These are phyloP conservation scores for Pocota personata DNA, from an alignment of 2,888 invertebrate species.

Conservation along the genomic window DNA sequence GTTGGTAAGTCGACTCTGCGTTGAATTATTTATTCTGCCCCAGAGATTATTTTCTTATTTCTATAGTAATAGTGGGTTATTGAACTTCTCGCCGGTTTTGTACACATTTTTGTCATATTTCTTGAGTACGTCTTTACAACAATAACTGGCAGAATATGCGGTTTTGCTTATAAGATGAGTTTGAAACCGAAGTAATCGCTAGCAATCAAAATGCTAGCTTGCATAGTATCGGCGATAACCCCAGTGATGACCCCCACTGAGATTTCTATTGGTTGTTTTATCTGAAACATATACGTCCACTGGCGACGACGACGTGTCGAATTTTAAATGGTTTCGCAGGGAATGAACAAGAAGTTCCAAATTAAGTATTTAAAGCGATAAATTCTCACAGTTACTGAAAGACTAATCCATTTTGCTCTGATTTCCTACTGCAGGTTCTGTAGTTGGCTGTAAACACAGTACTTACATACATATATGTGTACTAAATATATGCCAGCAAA, in stretches of 20 bases:
- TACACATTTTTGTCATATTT: not conserved
- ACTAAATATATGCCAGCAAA: too few relatives aligned
- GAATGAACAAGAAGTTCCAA: not conserved
- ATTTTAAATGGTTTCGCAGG: not conserved
- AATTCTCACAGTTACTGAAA: too few relatives aligned
- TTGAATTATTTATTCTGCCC: conserved; percentile 13
- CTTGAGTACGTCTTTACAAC: not conserved
- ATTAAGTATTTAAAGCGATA: too few relatives aligned
- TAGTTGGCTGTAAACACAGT: too few relatives aligned
- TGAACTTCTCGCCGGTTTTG: conserved; percentile 45
- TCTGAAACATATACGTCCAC: not conserved
- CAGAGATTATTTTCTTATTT: conserved; percentile 9
- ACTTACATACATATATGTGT: too few relatives aligned
- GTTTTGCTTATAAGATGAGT: not conserved
- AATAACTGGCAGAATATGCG: not conserved
- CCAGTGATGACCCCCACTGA: conserved; percentile 14
- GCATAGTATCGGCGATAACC: conserved; percentile 31
- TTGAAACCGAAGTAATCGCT: not conserved
- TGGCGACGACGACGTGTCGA: conserved; percentile 23
- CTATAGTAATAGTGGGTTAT: not conserved
- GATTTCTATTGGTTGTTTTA: not conserved
- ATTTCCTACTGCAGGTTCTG: too few relatives aligned
- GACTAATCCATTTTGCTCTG: too few relatives aligned
- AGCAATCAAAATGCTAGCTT: not conserved
- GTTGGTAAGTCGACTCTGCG: conserved; percentile 23